Base-by-base conservation (phyloP, 2,888 invertebrate species). In the Helicoverpa assulta region DNA sequence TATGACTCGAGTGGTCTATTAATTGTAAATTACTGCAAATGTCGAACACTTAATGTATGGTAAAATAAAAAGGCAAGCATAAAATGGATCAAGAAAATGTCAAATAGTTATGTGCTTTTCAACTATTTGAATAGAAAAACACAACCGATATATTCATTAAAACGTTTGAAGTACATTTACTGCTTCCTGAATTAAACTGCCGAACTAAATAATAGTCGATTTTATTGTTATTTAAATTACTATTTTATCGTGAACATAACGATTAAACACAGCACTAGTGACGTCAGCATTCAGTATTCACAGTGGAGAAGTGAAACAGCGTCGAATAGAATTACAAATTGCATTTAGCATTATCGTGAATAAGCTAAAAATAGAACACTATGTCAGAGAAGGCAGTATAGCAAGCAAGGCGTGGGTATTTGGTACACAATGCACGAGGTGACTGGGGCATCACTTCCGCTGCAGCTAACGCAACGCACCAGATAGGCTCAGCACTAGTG, bases 371-470 rank as follows among this genome's bases (percentile, higher is more conserved):
- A 87, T 87, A 86, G 85, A 78, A 68, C 72, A 75, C 63, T 78
- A 76, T 81, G 76, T 82, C 70, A 77, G 76, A 73, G 67, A 74
- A 77, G 82, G 81, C 72, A 69, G 73, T 74, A 52, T 50, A 21
- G 37, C 57, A 50, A 54, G 67, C 37, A 69, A 26, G 50, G 71
- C 61, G 67, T 73, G 73, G 77, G 73, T 84, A 81, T 84, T 85
- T 86, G 63, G 87, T 89, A 88, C 85, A 91, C 92, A 91, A 91
- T 90, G 89, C 89, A 86, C 86, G 89, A 90, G 90, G 91, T 90
- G 93, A 93, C 88, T 91, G 86, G 91, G 90, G 83, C 93, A 90
- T 89, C 89, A 88, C 89, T 93, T 93, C 93, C 93, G 93, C 80
- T 90, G 88, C 89, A 79, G 66, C 47, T 63, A 67, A 60, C 72